Percentiles rank a stretch among this genome's conserved stretches.
phyloP scores from a whole-genome alignment of 2,888 invertebrate species.

The Lepidocyrtoides sp. region DNA sequence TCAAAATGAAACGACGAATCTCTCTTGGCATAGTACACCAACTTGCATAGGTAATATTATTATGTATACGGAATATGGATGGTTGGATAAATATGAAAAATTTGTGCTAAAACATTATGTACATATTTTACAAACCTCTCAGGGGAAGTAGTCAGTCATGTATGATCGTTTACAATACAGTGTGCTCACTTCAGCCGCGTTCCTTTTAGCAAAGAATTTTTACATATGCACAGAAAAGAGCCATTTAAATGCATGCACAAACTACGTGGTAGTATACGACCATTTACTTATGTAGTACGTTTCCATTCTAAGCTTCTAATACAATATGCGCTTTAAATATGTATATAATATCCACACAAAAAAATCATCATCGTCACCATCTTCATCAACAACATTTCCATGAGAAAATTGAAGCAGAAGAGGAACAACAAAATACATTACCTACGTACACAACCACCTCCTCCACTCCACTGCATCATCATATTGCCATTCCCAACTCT shows the following conservation, averaged over 20 bases:
- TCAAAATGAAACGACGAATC: too few species aligned
- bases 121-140: too few species aligned
- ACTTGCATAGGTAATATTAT: too few species aligned
- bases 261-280: too few species aligned
- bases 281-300: background rate
- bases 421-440: background rate
- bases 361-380: background rate
- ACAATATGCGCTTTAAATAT: background rate
- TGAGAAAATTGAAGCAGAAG: constrained; percentile 23
- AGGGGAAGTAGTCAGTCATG: too few species aligned
- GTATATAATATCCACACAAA: background rate
- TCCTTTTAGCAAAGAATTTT: background rate
- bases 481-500: constrained; percentile 38
- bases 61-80: too few species aligned
- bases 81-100: too few species aligned
- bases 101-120: too few species aligned
- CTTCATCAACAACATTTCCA: background rate
- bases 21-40: too few species aligned
- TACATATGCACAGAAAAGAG: background rate
- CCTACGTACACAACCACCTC: background rate
- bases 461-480: background rate
- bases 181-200: background rate
- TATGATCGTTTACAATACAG: background rate
- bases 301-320: background rate
- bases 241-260: background rate